Conservation (phyloP, 2,113 vertebrate genomes). For the Hydrochoerus hydrochaeris region DNA sequence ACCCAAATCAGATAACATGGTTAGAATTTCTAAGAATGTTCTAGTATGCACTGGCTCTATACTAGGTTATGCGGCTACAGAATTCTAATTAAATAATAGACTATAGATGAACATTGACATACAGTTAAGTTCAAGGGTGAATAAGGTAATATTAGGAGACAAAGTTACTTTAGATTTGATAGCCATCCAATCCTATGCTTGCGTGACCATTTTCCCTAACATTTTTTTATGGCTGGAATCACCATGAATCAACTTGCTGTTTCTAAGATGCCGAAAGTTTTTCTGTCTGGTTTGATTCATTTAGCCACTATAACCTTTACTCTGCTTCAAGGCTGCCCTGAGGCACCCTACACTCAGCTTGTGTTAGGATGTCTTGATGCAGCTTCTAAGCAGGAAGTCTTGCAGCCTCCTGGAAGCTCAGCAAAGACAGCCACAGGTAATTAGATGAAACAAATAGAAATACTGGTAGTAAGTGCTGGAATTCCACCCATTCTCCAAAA, state of each 20-base stretch:
- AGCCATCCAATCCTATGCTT: not conserved
- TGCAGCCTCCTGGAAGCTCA: constrained; percentile 59
- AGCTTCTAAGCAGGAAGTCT: constrained; percentile 77
- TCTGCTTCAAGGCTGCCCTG: constrained; percentile 78
- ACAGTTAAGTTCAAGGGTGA: not conserved
- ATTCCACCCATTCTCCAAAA: constrained; percentile 67
- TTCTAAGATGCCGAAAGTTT: constrained; percentile 40
- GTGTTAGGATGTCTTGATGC: not conserved
- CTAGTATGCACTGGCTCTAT: not conserved
- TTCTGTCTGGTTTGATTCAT: constrained; percentile 72
- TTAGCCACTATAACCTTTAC: constrained; percentile 72
- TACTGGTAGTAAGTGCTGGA: constrained; percentile 14
- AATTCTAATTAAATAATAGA: not conserved
- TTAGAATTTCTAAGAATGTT: not conserved
- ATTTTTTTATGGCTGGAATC: constrained; percentile 34
- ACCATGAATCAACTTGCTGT: constrained; percentile 53
- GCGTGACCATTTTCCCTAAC: not conserved
- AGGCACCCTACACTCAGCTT: constrained; percentile 70
- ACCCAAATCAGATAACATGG: not conserved
- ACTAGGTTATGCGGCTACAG: not conserved
- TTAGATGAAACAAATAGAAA: constrained; percentile 72
- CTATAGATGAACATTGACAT: not conserved
- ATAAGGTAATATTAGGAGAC: not conserved
- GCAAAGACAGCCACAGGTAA: constrained; percentile 53
- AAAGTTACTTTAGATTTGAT: not conserved